A percentile compares a stretch with the other conserved stretches of the same genome.
Conservation (phyloP, 64 coral and sea anemone genomes). For the Catalaphyllia jardinei region DNA sequence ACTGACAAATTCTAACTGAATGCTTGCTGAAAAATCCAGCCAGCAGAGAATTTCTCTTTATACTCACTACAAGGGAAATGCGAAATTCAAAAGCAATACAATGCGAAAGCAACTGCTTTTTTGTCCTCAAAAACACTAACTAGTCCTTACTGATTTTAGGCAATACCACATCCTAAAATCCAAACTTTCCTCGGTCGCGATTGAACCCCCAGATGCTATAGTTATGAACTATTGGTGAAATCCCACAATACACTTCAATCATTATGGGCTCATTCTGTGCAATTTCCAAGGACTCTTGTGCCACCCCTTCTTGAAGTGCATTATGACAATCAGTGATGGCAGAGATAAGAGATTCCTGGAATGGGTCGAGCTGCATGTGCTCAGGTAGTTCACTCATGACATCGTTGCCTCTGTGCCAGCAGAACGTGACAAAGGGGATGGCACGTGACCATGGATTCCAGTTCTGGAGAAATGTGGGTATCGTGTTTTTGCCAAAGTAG, state of each 20-base stretch:
- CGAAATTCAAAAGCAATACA: too few relatives aligned
- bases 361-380: constrained; percentile 72
- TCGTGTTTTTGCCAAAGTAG: constrained; percentile 74
- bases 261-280: constrained; percentile 69
- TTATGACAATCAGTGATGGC: constrained; percentile 67
- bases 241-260: constrained; percentile 78
- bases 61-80: too few relatives aligned
- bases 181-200: constrained; percentile 87
- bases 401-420: constrained; percentile 75
- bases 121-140: not conserved
- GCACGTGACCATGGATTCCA: constrained; percentile 98
- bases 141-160: not conserved
- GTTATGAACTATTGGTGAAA: constrained; percentile 78
- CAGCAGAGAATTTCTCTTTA: too few relatives aligned
- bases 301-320: constrained; percentile 64
- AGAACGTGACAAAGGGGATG: constrained; percentile 87
- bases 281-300: constrained; percentile 78
- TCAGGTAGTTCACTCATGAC: constrained; percentile 46
- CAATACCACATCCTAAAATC: constrained; percentile 49
- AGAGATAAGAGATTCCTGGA: constrained; percentile 55
- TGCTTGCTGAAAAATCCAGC: too few relatives aligned
- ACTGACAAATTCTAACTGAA: too few relatives aligned
- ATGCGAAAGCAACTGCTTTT: too few relatives aligned
- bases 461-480: constrained; percentile 69
- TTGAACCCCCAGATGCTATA: constrained; percentile 82